Conservation (phyloP, 2,888 invertebrate species). For the Synergus itoensis region DNA sequence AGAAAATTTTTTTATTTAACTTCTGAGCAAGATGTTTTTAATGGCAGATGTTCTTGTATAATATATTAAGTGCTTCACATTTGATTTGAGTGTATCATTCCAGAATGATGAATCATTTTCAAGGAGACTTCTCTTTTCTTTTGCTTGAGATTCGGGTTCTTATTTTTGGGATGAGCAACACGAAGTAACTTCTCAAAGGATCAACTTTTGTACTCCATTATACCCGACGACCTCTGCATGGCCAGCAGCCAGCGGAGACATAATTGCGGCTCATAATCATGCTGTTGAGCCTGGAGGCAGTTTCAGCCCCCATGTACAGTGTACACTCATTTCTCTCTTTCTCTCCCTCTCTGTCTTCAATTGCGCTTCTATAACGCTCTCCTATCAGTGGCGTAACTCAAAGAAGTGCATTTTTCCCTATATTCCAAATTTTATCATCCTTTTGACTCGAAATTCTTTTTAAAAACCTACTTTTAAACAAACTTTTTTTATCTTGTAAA, state of each 20-base stretch:
- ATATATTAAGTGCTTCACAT: neutral
- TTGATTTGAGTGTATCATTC: conserved; percentile 18
- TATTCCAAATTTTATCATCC: neutral
- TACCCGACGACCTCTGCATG: conserved; percentile 69
- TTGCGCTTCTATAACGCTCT: conserved; percentile 9
- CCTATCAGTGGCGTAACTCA: conserved; percentile 25
- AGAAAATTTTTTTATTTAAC: neutral
- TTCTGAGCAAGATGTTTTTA: neutral
- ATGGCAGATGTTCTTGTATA: neutral
- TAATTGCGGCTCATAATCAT: conserved; percentile 75
- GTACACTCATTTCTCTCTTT: conserved; percentile 53
- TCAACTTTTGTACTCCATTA: conserved; percentile 59
- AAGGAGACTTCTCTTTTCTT: neutral
- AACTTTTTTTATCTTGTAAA: too few species aligned
- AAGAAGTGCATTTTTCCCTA: neutral
- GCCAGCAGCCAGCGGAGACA: conserved; percentile 70
- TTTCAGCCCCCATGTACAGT: conserved; percentile 44
- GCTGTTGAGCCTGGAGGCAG: conserved; percentile 62
- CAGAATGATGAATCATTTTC: conserved; percentile 23
- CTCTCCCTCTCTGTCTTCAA: conserved; percentile 41
- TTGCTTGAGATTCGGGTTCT: neutral
- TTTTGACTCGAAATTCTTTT: too few species aligned
- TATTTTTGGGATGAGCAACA: conserved; percentile 23
- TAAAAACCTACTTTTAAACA: too few species aligned
- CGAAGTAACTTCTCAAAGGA: conserved; percentile 29